Base-by-base conservation (phyloP, 92 coral and sea anemone species). In the Blastomussa wellsi region DNA sequence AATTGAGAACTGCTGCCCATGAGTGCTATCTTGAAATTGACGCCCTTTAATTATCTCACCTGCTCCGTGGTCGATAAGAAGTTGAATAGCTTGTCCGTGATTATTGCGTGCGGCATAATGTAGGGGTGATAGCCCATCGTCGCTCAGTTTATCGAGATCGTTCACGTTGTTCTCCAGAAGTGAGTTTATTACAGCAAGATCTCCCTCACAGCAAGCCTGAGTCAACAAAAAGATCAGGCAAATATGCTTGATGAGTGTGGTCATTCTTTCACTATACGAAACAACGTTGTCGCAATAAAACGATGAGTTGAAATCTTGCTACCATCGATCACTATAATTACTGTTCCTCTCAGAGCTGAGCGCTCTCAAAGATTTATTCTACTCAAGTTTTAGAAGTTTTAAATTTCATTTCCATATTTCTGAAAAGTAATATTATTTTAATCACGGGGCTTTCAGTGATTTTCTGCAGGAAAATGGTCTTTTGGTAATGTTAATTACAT, bases 101-200 rank as follows among this genome's bases (percentile, higher is more conserved):
- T 93, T 83, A 57, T 84, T 73, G 31, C 92, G 90, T 19, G 95
- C 91, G 38, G 95, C 97, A 47, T 84, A 87, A 87, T 93, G 97
- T 47, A 93, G 81, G 35, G 95, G 90, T 36, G 95, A 67, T 74
- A 89, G 82, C 16, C 97, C 97, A 24, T 49, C 28, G 0, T 71
- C 41, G 77, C 85, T 92, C 0, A 80, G 32, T 41, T 74, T 83
- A 77, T 91, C 49, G 26, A 93, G 26, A 49, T 87, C 80, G 38
- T 42, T 74, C 52, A 81, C 66, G 26, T 73, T 81, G 80, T 84
- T 80, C 29, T 67, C 47, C 31, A 91, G 84, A 14, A 93, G 86
- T n/a, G 77, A 72, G 1, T 76, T 79, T 26, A 91, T 39, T 53
- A 72, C 59, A 37, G 79, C 88, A 7, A 79, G 48, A 51, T 85